Base-by-base conservation (phyloP, 1,140 invertebrate species). In the Phthorimaea operculella region DNA sequence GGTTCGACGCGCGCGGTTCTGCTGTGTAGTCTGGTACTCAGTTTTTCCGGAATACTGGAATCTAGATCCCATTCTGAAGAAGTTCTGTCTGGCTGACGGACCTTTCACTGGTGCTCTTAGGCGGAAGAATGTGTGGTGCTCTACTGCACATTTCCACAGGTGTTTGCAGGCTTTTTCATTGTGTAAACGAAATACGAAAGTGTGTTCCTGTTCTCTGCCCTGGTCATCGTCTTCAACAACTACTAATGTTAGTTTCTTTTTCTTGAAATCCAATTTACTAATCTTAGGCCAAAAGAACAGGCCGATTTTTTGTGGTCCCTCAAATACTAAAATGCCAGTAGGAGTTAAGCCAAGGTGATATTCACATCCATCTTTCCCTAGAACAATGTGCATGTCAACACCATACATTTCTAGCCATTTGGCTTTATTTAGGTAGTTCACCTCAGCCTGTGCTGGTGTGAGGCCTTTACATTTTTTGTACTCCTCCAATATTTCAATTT, bases 91-190 rank as follows among this genome's bases (percentile, higher is more conserved):
- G 0, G 93, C 92, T 16, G 91, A 94, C 0, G 93, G 93, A 2
- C 94, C 94, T 81, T 97, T 97, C 0, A 95, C 92, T 0, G 96
- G 94, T 21, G 94, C 95, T 60, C 94, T 90, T 12, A 99, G 86
- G 63, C 98, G 90, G 89, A 99, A 99, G 88, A 99, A 99, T 0
- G 97, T 95, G 84, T 99, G 98, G 87, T 99, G 96, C 79, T 99
- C 98, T 0, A 99, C 95, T 16, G 98, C 98, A 88, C 98, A 99
- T 85, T 99, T 99, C 98, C 98, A 99, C 58, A 99, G 86, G 86
- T 99, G 98, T 84, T 99, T 99, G 79, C 96, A 98, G 0, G 98
- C 97, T 78, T 99, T 98, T 79, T 99, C 96, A 78, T 98, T 99
- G 42, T 94, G 91, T 52, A 99, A 82, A 50, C 93, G 87, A 78